Conservation (phyloP, 2,888 invertebrate species). For the Ophraella communa region DNA sequence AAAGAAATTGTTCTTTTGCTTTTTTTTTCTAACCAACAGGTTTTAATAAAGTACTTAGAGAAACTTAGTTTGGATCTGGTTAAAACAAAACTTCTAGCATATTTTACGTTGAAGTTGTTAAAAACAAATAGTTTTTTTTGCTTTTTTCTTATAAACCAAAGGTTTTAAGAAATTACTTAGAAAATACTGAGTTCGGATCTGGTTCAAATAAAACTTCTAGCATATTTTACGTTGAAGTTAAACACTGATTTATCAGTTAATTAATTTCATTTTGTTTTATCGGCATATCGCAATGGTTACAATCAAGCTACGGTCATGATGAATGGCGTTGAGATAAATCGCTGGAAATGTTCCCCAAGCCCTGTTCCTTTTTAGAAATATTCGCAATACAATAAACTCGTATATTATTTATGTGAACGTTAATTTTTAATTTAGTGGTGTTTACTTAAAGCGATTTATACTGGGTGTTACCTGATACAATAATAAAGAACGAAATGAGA, state of each 20-base stretch:
- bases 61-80: neutral
- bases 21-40: too few relatives aligned
- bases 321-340: conserved; percentile 26
- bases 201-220: neutral
- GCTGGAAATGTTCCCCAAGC: conserved; percentile 20
- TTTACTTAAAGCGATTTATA: neutral
- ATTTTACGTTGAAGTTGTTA: conserved; percentile 30
- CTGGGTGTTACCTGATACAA: too few relatives aligned
- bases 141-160: too few relatives aligned
- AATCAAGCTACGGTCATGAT: conserved; percentile 28
- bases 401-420: neutral
- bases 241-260: conserved; percentile 41
- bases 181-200: neutral
- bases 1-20: too few relatives aligned
- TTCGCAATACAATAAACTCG: conserved; percentile 2
- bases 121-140: too few relatives aligned
- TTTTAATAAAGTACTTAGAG: neutral
- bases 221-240: conserved; percentile 30
- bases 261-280: conserved; percentile 46
- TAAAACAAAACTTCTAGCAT: conserved; percentile 10
- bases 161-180: neutral
- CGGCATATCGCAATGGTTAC: conserved; percentile 38
- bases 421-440: too few relatives aligned
- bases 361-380: conserved; percentile 24
- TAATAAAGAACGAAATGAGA: too few relatives aligned